Evolutionary conservation across 1,140 invertebrate genomes (phyloP).

Genomic region (Pseudomyrmex gracilis): DNA sequence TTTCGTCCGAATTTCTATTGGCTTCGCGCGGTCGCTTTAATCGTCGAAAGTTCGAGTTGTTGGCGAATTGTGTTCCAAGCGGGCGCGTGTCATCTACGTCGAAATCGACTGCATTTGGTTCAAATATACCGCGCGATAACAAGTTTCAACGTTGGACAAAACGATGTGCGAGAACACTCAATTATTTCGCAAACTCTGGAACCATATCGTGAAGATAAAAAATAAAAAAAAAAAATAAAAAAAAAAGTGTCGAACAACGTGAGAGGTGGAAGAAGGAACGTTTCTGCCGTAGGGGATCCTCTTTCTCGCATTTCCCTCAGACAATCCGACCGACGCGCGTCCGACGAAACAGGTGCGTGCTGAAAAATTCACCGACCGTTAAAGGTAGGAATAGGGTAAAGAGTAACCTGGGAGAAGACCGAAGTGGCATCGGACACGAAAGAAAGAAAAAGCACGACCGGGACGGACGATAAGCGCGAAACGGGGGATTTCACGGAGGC

Average conservation of each 20-base stretch:
- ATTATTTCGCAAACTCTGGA: background rate
- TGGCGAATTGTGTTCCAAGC: too few species aligned
- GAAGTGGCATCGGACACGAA: slow-evolving; percentile 14
- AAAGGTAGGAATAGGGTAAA: slow-evolving; percentile 55
- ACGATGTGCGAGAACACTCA: background rate
- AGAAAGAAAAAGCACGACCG: slow-evolving; percentile 31
- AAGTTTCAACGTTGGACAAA: background rate
- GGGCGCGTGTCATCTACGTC: background rate
- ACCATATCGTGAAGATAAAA: background rate
- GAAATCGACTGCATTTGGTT: background rate
- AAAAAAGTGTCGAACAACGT: too few species aligned
- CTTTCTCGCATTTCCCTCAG: slow-evolving; percentile 42
- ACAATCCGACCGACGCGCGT: slow-evolving; percentile 38
- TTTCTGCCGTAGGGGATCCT: slow-evolving; percentile 12
- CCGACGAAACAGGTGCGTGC: slow-evolving; percentile 39
- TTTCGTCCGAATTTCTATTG: too few species aligned
- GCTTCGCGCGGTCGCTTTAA: too few species aligned
- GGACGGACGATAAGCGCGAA: slow-evolving; percentile 30
- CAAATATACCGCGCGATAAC: background rate
- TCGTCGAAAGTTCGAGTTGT: too few species aligned
- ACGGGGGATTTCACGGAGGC: slow-evolving; percentile 64
- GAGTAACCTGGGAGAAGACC: slow-evolving; percentile 25
- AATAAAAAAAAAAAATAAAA: background rate
- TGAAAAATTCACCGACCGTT: slow-evolving; percentile 70
- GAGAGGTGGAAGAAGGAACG: too few species aligned